A percentile compares a stretch with the other conserved stretches of the same genome.
These are phyloP conservation scores for Polymixis lichenea DNA, from an alignment of 2,888 invertebrate species.

Conservation along the genomic window DNA sequence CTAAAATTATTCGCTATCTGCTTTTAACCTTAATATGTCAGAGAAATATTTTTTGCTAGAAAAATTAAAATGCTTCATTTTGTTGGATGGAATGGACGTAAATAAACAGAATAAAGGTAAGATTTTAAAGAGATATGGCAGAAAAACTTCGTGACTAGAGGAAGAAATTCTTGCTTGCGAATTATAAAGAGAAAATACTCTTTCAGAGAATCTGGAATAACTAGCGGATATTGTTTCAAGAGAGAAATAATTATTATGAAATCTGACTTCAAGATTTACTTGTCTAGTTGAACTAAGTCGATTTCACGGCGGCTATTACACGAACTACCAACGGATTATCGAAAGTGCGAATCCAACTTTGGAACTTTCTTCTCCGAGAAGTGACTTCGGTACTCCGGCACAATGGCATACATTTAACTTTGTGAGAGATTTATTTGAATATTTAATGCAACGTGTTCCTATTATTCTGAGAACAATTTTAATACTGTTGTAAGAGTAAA, in stretches of 20 bases:
- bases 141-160: not conserved
- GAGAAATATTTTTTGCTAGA: constrained; percentile 20
- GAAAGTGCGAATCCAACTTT: constrained; percentile 55
- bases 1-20: constrained; percentile 19
- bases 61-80: constrained; percentile 28
- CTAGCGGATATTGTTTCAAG: constrained; percentile 16
- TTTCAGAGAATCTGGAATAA: not conserved
- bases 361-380: constrained; percentile 40
- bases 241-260: constrained; percentile 22
- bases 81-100: not conserved
- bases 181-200: not conserved
- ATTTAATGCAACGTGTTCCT: constrained; percentile 43
- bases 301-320: constrained; percentile 45
- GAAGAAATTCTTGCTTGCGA: not conserved
- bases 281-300: constrained; percentile 32
- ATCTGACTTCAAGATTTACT: constrained; percentile 36
- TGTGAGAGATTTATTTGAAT: constrained; percentile 53
- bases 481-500: constrained; percentile 38
- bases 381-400: constrained; percentile 40
- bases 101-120: constrained; percentile 1
- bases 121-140: constrained; percentile 15
- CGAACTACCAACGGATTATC: constrained; percentile 53
- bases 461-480: constrained; percentile 14
- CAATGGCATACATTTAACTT: constrained; percentile 60
- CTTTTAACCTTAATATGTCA: constrained; percentile 29